These are phyloP conservation scores for Astatoreochromis straeleni DNA, from an alignment of 2,113 vertebrate species.

Conservation along the genomic window DNA sequence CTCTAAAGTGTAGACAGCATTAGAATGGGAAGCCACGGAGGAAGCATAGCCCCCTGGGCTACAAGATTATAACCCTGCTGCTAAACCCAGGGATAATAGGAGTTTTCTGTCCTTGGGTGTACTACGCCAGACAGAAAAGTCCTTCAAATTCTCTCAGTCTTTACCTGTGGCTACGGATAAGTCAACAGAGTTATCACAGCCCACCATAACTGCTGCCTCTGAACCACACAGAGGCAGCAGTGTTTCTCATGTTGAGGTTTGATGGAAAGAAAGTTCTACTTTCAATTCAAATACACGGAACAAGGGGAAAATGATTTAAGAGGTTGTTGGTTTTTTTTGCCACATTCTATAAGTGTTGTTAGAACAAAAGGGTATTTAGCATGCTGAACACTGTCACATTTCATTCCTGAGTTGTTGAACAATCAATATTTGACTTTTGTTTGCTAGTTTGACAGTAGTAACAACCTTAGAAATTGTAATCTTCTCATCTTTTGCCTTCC, in stretches of 20 bases:
- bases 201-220: not conserved
- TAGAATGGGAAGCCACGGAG: not conserved
- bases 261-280: not conserved
- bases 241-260: not conserved
- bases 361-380: not conserved
- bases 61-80: constrained; percentile 32
- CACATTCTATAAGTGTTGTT: not conserved
- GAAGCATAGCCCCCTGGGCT: not conserved
- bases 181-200: not conserved
- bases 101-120: constrained; percentile 37
- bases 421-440: not conserved
- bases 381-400: not conserved
- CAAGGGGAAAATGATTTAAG: not conserved
- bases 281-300: not conserved
- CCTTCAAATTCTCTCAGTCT: constrained; percentile 43
- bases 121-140: constrained; percentile 24
- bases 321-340: not conserved
- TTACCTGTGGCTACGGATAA: constrained; percentile 31
- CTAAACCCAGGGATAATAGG: constrained; percentile 36
- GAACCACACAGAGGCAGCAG: not conserved
- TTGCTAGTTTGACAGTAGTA: not conserved
- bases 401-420: not conserved
- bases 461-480: not conserved
- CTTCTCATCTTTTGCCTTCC: not conserved
- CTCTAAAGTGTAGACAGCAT: constrained; percentile 21